phyloP scores from a whole-genome alignment of 1,140 invertebrate genomes.

The Drosophila equinoxialis region DNA sequence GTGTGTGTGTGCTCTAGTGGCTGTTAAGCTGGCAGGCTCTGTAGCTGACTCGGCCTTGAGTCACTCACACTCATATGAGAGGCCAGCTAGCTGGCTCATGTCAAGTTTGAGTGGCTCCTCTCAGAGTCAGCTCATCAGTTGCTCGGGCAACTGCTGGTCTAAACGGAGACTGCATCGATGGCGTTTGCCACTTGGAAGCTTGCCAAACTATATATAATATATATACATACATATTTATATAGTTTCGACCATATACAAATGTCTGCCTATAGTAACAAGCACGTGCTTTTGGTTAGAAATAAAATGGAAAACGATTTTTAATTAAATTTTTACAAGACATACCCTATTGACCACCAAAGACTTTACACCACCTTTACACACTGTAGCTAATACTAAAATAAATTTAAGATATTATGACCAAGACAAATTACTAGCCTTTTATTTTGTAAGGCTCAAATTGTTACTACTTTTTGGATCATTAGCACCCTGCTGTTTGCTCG shows the following conservation, averaged over 20 bases:
- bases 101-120: slow-evolving; percentile 61
- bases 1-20: slow-evolving; percentile 35
- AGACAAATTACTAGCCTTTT: too few species aligned
- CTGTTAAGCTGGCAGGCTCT: slow-evolving; percentile 28
- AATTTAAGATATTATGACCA: too few species aligned
- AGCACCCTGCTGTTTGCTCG: too few species aligned
- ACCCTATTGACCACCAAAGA: too few species aligned
- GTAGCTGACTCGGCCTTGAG: slow-evolving; percentile 54
- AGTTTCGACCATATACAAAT: slow-evolving; percentile 10
- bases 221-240: neutral
- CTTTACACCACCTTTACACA: too few species aligned
- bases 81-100: slow-evolving; percentile 32
- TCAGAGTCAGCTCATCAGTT: slow-evolving; percentile 39
- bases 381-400: too few species aligned
- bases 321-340: slow-evolving; percentile 53
- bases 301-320: slow-evolving; percentile 54
- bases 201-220: slow-evolving; percentile 44
- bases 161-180: slow-evolving; percentile 49
- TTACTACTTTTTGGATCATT: too few species aligned
- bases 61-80: slow-evolving; percentile 22
- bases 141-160: slow-evolving; percentile 15
- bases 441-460: too few species aligned
- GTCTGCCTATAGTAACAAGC: slow-evolving; percentile 5
- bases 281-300: slow-evolving; percentile 40
- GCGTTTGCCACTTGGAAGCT: slow-evolving; percentile 51